These are phyloP conservation scores for Apostichopus californicus DNA, from an alignment of 35 echinoderm and acorn worm species.

Conservation along the genomic window DNA sequence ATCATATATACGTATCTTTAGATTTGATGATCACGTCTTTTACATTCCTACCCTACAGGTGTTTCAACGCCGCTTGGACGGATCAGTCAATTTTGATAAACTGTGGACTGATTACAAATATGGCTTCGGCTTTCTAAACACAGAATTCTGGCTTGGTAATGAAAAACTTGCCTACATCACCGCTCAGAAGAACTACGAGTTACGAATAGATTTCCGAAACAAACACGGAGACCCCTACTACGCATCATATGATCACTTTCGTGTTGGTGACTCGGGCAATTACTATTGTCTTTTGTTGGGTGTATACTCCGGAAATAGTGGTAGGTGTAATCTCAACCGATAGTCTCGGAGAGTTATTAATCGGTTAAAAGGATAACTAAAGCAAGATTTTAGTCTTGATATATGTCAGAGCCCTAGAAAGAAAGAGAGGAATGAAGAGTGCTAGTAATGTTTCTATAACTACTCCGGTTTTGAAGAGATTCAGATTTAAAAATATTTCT, in stretches of 20 bases:
- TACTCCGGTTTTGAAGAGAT: no score
- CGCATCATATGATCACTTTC: conserved; percentile 25
- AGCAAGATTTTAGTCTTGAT: no score
- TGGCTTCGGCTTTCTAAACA: conserved; percentile 56
- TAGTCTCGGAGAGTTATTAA: no score
- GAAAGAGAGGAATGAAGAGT: no score
- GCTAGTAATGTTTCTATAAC: no score
- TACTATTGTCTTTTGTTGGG: conserved; percentile 26
- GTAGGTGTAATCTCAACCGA: not conserved
- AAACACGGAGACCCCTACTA: not conserved
- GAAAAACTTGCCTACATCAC: conserved; percentile 55
- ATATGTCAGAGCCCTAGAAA: no score
- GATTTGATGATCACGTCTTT: no score
- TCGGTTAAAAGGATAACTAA: no score
- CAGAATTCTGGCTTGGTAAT: conserved; percentile 65
- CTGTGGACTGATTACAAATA: conserved; percentile 42
- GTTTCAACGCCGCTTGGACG: conserved; percentile 59
- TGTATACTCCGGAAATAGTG: conserved; percentile 16
- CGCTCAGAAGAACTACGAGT: conserved; percentile 60
- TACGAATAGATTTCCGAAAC: conserved; percentile 57
- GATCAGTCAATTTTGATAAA: conserved; percentile 36
- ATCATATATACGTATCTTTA: no score
- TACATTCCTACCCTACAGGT: conserved; percentile 16
- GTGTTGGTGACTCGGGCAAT: conserved; percentile 5
- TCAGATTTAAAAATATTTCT: no score